These are phyloP conservation scores for Lagocephalus sceleratus DNA, from an alignment of 2,797 vertebrate species.

Conservation along the genomic window DNA sequence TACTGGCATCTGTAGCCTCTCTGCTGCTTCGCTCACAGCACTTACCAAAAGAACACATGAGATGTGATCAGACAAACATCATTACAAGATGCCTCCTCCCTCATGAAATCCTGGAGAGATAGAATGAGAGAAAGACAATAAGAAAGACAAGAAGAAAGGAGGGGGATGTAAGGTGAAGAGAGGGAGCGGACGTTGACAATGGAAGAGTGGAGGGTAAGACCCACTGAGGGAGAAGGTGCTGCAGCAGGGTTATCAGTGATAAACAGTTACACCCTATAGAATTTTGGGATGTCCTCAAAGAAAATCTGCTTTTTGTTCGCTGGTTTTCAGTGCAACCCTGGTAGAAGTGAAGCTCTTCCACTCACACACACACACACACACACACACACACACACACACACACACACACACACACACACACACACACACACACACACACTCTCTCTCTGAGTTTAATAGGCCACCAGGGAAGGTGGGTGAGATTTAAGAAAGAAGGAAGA, in stretches of 20 bases:
- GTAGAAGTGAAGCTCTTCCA: constrained; percentile 37
- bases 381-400: constrained; percentile 18
- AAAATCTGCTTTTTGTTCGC: constrained; percentile 49
- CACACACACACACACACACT: constrained; percentile 17
- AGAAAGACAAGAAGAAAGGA: constrained; percentile 27
- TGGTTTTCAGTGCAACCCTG: constrained; percentile 54
- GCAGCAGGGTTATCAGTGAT: constrained; percentile 90
- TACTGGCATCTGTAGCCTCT: constrained; percentile 81
- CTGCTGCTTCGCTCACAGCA: constrained; percentile 87
- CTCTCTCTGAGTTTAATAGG: constrained; percentile 30
- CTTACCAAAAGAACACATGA: constrained; percentile 74
- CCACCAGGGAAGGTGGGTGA: constrained; percentile 28
- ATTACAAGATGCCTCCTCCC: constrained; percentile 76
- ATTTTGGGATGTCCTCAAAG: constrained; percentile 77
- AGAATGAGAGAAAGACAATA: constrained; percentile 37
- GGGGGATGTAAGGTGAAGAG: constrained; percentile 29
- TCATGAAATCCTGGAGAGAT: constrained; percentile 77
- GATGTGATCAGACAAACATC: constrained; percentile 81
- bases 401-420: constrained; percentile 18
- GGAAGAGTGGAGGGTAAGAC: constrained; percentile 40
- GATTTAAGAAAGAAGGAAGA: constrained; percentile 24
- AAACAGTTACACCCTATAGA: constrained; percentile 86
- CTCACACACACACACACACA: constrained; percentile 19
- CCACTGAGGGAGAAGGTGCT: constrained; percentile 44
- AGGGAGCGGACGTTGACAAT: constrained; percentile 43